Evolutionary conservation across 2,888 invertebrate species (phyloP), one percentile per base, ranked within the genome.

Genomic region (Netelia fuscicornis): DNA sequence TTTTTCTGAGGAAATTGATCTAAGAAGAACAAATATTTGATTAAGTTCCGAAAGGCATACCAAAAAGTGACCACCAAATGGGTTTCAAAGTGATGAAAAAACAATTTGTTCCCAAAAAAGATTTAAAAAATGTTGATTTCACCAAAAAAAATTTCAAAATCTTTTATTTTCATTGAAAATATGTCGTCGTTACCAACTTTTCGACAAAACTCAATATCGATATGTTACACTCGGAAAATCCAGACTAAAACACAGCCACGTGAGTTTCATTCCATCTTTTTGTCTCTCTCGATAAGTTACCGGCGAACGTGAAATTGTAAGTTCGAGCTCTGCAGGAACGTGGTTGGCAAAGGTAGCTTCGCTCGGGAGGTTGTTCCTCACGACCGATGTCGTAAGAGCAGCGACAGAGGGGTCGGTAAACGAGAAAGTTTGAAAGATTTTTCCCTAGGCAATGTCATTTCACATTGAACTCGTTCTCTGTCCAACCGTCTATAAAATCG

Each of bases 231-330:
- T 20, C 48, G 10, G 48, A 13, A 48, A 48, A 48, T 48, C 13
- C 37, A 37, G 37, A 37, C 25, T 48, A 1, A 0, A 48, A 48
- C 13, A 48, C 13, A 48, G 0, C 13, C 48, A 48, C 5, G 48
- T 13, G 1, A n/a, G n/a, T 56, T 37, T 54, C 0, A 0, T 10
- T 6, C 20, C 8, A 30, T 56, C 11, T 30, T 75, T 81, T 2
- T n/a, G 23, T 54, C 30, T 13, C 64, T 44, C 37, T 79, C 64
- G 79, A 79, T 85, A 85, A 85, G 82, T 85, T 85, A 85, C 82
- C 85, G 85, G 70, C 85, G n/a, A 70, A 42, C 20, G 78, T 20
- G 62, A 75, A 71, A 20, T 71, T 60, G 23, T 20, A 37, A 44
- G 52, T 58, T 48, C n/a, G 58, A 65, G 58, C 64, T 54, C 60